These are phyloP conservation scores for Zaprionus lineosus DNA, from an alignment of 2,888 invertebrate species.

Conservation along the genomic window DNA sequence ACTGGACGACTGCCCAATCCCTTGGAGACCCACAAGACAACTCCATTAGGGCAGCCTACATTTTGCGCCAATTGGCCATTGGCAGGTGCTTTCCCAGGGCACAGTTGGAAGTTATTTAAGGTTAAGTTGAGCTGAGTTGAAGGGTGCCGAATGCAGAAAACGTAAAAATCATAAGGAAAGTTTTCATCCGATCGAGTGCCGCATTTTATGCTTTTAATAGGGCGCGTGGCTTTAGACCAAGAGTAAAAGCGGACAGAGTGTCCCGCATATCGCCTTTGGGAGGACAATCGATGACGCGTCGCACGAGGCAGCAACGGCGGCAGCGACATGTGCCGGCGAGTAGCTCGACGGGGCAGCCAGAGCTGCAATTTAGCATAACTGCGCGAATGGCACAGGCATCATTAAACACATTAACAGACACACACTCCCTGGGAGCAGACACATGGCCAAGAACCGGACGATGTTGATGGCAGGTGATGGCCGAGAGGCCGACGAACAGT, in stretches of 20 bases:
- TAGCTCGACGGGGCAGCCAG: conserved; percentile 18
- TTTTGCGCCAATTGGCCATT: conserved; percentile 40
- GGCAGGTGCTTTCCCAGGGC: conserved; percentile 62
- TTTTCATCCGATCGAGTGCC: conserved; percentile 34
- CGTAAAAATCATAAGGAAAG: conserved; percentile 65
- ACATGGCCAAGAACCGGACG: conserved; percentile 36
- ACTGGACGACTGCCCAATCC: conserved; percentile 26
- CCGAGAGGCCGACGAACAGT: conserved; percentile 61
- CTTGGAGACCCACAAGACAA: conserved; percentile 50
- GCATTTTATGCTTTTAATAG: conserved; percentile 9
- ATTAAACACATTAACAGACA: conserved; percentile 75
- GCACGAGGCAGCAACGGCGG: conserved; percentile 48
- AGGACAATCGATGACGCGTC: conserved; percentile 65
- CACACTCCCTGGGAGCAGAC: conserved; percentile 12
- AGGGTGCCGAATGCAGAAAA: conserved; percentile 29
- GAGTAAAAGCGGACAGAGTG: conserved; percentile 7
- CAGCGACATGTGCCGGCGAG: conserved; percentile 43
- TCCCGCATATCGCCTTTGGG: conserved; percentile 51
- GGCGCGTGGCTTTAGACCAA: conserved; percentile 53
- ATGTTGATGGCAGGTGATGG: conserved; percentile 68
- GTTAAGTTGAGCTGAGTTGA: too few species aligned
- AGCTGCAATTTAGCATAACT: conserved; percentile 72
- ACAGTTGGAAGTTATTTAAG: conserved; percentile 37
- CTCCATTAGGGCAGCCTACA: conserved; percentile 75
- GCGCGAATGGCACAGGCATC: conserved; percentile 70